phyloP scores from a whole-genome alignment of 1,140 invertebrate genomes.

The Psix sp. region DNA sequence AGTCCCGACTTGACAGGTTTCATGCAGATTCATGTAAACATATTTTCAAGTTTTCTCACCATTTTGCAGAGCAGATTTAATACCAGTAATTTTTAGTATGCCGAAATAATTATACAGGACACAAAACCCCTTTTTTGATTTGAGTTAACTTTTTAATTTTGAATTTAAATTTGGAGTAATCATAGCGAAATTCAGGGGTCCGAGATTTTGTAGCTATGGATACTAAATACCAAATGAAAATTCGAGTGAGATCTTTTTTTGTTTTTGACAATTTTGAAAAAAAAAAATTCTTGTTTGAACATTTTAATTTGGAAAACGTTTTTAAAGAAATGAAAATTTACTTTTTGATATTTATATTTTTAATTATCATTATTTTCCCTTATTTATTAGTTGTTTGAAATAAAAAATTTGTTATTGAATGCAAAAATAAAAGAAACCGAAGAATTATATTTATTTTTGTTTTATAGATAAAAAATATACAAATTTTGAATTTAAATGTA shows the following conservation, averaged over 20 bases:
- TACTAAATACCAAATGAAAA: slow-evolving; percentile 9
- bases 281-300: background rate
- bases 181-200: background rate
- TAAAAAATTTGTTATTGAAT: too few relatives aligned
- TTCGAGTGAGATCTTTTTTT: too few relatives aligned
- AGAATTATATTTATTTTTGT: too few relatives aligned
- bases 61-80: slow-evolving; percentile 3
- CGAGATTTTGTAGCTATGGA: slow-evolving; percentile 20
- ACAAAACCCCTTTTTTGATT: background rate
- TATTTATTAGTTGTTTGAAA: too few relatives aligned
- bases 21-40: background rate
- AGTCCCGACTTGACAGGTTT: too few relatives aligned
- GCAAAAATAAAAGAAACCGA: too few relatives aligned
- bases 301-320: background rate
- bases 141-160: background rate
- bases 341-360: background rate
- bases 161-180: background rate
- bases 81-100: slow-evolving; percentile 3
- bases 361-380: too few relatives aligned
- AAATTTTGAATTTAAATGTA: too few relatives aligned
- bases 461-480: too few relatives aligned
- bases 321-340: slow-evolving; percentile 3
- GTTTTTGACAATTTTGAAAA: background rate
- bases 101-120: background rate
- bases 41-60: slow-evolving; percentile 1